Base-by-base conservation (phyloP, 2,888 invertebrate species). In the Drosophila diplacantha region DNA sequence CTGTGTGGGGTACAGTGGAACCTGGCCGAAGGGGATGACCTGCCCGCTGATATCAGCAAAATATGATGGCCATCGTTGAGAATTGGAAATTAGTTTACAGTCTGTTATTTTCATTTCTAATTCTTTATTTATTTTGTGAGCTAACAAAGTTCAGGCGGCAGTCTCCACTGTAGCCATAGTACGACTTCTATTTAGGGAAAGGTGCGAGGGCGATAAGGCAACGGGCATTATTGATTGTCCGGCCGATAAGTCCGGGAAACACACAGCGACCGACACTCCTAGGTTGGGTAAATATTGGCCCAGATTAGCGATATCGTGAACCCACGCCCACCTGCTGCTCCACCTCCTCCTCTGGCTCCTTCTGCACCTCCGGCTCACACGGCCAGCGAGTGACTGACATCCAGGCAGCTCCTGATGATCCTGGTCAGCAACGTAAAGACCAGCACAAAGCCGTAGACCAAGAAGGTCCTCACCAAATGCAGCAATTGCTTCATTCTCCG, bases 371-470 rank as follows among this genome's bases (percentile, higher is more conserved):
- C 34, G 9, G n/a, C 20, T 59, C 18, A 59, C 37, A 58, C 37
- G 49, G 56, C 54, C 49, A 77, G 55, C 12, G 73, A 75, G 37
- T 80, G 71, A 54, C 78, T 66, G 50, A 73, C 67, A 47, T 78
- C 66, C 22, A 79, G 55, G 12, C 73, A 68, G 6, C 67, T 63
- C 31, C 71, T 64, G 20, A 74, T 51, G n/a, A 79, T 56, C n/a
- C 71, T 70, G 9, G 64, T 63, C 50, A 85, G 41, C 44, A 84
- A 29, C 5, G 66, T 60, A 9, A 75, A 79, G 14, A 79, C 14
- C 34, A 63, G n/a, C 4, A 83, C 79, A 37, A 84, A 84, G 6
- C 72, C 72, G 44, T 81, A 74, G 22, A 75, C 75, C 20, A 81
- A 7, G 9, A 73, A 29, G 7, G 64, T 72, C 47, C 75, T 73